Conservation (phyloP, 2,113 vertebrate genomes). For the Phasianus colchicus region DNA sequence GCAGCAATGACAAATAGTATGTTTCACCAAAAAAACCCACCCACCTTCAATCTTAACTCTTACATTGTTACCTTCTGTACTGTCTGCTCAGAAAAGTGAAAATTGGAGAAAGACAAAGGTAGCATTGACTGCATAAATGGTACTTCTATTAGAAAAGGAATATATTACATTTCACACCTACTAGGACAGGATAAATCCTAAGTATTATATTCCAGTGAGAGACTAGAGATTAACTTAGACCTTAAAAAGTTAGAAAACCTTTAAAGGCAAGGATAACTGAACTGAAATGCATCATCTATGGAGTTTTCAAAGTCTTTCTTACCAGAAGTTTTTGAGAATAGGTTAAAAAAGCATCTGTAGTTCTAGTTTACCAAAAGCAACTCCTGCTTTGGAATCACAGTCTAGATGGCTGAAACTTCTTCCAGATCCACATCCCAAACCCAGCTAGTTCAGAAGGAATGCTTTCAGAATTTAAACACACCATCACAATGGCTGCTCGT, state of each 20-base stretch:
- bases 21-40: background rate
- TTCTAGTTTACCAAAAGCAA: background rate
- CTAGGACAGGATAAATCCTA: background rate
- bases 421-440: background rate
- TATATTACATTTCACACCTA: background rate
- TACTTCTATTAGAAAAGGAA: background rate
- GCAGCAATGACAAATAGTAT: accelerated
- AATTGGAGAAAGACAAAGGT: background rate
- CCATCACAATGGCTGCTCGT: background rate
- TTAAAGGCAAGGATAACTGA: background rate
- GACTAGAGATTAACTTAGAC: background rate
- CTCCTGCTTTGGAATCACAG: background rate
- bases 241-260: background rate
- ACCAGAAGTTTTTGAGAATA: background rate
- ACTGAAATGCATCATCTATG: background rate
- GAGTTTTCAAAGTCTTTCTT: background rate
- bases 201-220: background rate
- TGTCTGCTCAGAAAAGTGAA: background rate
- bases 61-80: background rate
- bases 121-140: background rate
- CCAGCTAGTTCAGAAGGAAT: background rate
- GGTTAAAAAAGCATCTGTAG: background rate
- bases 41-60: background rate
- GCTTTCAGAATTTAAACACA: background rate
- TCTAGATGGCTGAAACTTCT: background rate